Evolutionary conservation across 35 echinoderm and acorn worm genomes (phyloP).

Genomic region (Chiridota heheva): DNA sequence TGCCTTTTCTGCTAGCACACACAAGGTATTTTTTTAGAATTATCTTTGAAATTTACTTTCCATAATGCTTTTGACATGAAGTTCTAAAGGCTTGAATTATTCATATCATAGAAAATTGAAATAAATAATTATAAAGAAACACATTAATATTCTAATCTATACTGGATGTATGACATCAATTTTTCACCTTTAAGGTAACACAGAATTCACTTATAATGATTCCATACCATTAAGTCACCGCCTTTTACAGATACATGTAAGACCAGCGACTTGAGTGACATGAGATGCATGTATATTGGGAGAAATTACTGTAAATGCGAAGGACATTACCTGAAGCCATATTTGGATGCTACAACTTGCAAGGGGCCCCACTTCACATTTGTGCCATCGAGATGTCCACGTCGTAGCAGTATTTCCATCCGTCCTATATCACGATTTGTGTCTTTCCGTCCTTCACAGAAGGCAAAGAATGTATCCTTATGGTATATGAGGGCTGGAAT

Average conservation of each 20-base stretch:
- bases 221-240: neutral
- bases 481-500: constrained; percentile 89
- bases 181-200: neutral
- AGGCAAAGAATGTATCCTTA: constrained; percentile 81
- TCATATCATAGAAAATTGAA: neutral
- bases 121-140: no score
- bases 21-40: no score
- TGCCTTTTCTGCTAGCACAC: no score
- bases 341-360: constrained; percentile 57
- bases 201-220: neutral
- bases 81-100: no score
- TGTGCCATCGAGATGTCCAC: constrained; percentile 58
- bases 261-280: neutral
- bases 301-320: neutral
- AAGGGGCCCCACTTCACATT: constrained; percentile 70
- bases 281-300: neutral
- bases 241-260: neutral
- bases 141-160: no score
- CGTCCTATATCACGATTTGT: constrained; percentile 71
- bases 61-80: no score
- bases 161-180: no score
- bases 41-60: no score
- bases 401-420: constrained; percentile 79
- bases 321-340: constrained; percentile 62
- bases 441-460: constrained; percentile 90